phyloP scores from a whole-genome alignment of 2,888 invertebrate genomes.

The Calameuta filiformis region DNA sequence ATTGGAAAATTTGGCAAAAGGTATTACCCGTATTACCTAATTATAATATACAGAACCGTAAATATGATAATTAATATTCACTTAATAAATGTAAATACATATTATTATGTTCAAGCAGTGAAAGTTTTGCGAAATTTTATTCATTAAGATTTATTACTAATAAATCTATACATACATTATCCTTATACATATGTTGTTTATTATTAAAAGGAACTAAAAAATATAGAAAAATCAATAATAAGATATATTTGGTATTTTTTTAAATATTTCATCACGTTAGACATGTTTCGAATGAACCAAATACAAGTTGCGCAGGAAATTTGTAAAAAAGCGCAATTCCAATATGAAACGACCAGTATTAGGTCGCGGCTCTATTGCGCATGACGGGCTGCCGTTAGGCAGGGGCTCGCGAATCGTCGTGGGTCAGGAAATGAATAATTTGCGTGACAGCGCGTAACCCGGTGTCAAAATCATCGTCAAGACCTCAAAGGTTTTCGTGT shows the following conservation, averaged over 20 bases:
- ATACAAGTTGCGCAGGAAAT: not conserved
- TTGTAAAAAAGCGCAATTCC: not conserved
- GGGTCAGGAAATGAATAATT: slow-evolving; percentile 10
- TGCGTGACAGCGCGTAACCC: slow-evolving; percentile 9
- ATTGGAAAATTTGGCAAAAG: not conserved
- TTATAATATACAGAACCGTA: not conserved
- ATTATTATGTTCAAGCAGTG: not conserved
- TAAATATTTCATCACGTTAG: not conserved
- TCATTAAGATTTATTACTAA: not conserved
- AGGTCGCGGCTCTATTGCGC: slow-evolving; percentile 30
- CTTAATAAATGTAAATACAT: not conserved
- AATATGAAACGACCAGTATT: slow-evolving; percentile 23
- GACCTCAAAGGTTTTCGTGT: not conserved
- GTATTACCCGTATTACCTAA: not conserved
- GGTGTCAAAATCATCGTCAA: not conserved
- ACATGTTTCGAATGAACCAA: not conserved
- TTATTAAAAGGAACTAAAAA: not conserved
- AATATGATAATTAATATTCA: not conserved
- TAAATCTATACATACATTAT: not conserved
- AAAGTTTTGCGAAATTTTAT: not conserved
- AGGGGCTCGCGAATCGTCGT: slow-evolving; percentile 19
- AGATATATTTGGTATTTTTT: not conserved
- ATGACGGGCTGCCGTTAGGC: slow-evolving; percentile 27
- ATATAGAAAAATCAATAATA: not conserved
- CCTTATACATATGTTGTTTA: not conserved